Conservation (phyloP, 2,888 invertebrate genomes). For the Stenotaenia linearis region DNA sequence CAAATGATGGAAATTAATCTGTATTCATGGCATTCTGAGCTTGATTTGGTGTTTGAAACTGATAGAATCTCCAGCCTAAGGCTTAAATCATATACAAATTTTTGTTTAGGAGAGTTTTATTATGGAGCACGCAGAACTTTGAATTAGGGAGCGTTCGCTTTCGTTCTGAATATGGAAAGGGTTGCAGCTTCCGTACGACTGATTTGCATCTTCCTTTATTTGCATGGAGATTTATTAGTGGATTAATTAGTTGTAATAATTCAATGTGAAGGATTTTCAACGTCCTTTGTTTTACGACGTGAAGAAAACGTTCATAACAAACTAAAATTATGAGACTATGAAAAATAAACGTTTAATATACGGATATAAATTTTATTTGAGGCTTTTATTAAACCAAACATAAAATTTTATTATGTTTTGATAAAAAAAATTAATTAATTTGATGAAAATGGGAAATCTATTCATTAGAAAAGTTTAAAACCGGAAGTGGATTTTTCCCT, state of each 20-base stretch:
- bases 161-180: slow-evolving; percentile 10
- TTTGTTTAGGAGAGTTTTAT: slow-evolving; percentile 5
- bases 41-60: slow-evolving; percentile 2
- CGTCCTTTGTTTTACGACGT: slow-evolving; percentile 11
- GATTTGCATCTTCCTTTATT: slow-evolving; percentile 23
- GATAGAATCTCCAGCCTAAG: neutral
- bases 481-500: neutral
- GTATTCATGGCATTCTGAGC: slow-evolving; percentile 16
- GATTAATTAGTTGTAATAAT: slow-evolving; percentile 17
- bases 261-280: neutral
- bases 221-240: slow-evolving; percentile 14
- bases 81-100: neutral
- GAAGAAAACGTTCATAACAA: neutral
- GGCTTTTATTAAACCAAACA: neutral
- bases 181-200: slow-evolving; percentile 2
- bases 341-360: neutral
- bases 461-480: neutral
- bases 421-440: neutral
- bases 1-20: slow-evolving; percentile 20
- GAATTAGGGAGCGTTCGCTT: neutral
- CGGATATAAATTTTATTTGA: slow-evolving; percentile 13
- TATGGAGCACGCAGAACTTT: neutral
- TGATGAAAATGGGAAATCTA: neutral
- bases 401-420: slow-evolving; percentile 5
- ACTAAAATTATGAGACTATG: neutral